Evolutionary conservation across 37 sponge, comb jelly and placozoan species (phyloP), one percentile per base, ranked within the genome.

Genomic region (Oscarella lobularis): DNA sequence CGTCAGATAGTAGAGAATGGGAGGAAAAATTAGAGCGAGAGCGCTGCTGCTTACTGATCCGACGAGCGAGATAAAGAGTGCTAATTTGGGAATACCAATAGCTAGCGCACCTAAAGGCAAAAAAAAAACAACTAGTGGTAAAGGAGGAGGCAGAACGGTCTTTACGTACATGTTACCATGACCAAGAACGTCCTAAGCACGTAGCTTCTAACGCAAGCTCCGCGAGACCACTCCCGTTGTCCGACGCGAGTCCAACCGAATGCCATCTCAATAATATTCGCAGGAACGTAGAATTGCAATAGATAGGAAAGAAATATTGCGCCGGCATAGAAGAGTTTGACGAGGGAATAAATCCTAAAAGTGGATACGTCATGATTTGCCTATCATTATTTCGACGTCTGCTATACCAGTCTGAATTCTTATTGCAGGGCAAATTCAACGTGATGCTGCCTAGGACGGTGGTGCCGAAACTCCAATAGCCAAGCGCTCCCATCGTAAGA

Each of bases 261-360:
- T 1, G 75, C 74, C 1, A 80, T 79, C 73, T 88, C 89, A 67
- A 88, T 41, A 76, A 88, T 79, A 77, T 88, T 85, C 85, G 84
- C 78, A 32, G 89, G 89, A 20, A 89, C 89, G 79, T 89, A 89
- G 73, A 89, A 89, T 75, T 85, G 86, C n/a, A 89, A 40, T 39
- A 75, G 48, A 40, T 74, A 85, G 0, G 85, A 54, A n/a, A 82
- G 75, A 73, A 85, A 85, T 6, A 89, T 82, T 70, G 77, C 80
- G 31, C 73, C 79, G 38, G 79, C 74, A 39, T 74, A 79, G 74
- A 67, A 89, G 3, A 89, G n/a, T 76, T 82, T 82, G n/a, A 67
- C 83, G 0, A 89, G 67, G 35, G 72, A 36, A 76, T 80, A 89
- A 31, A 89, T 0, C 2, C 89, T 89, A 38, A 66, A 67, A 39